Conservation (phyloP, 2,797 vertebrate species). For the Neosalanx taihuensis region DNA sequence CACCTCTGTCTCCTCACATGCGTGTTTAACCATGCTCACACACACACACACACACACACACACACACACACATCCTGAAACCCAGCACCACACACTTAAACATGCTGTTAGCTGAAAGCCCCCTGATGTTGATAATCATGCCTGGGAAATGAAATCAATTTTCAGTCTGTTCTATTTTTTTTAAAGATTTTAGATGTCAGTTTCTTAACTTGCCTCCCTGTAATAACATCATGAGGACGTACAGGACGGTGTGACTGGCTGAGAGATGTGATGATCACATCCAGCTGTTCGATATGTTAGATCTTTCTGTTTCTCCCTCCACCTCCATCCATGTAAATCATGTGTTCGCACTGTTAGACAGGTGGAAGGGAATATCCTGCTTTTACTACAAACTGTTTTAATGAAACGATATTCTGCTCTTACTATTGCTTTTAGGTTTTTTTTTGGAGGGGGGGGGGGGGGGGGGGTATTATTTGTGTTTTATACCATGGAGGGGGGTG, state of each 20-base stretch:
- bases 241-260: too few species aligned
- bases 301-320: slow-evolving; percentile 24
- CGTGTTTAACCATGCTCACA: neutral
- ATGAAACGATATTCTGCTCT: slow-evolving; percentile 31
- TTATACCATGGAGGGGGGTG: slow-evolving; percentile 85
- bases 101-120: slow-evolving; percentile 62
- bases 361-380: neutral
- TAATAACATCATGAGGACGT: slow-evolving; percentile 35
- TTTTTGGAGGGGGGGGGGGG: slow-evolving; percentile 64
- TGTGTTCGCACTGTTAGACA: slow-evolving; percentile 2
- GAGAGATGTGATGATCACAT: neutral
- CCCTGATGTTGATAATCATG: slow-evolving; percentile 5
- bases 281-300: slow-evolving; percentile 35
- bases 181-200: slow-evolving; percentile 50
- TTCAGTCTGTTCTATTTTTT: slow-evolving; percentile 63
- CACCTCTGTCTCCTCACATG: neutral
- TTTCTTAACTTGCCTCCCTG: slow-evolving; percentile 44
- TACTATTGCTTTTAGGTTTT: slow-evolving; percentile 22
- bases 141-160: slow-evolving; percentile 44
- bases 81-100: slow-evolving; percentile 54
- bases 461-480: slow-evolving; percentile 62
- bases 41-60: slow-evolving; percentile 10
- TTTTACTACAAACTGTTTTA: slow-evolving; percentile 9
- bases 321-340: neutral
- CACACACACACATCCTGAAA: slow-evolving; percentile 27